A percentile compares a stretch with the other conserved stretches of the same genome.
These are phyloP conservation scores for Daboia siamensis DNA, from an alignment of 2,113 vertebrate genomes.

Conservation along the genomic window DNA sequence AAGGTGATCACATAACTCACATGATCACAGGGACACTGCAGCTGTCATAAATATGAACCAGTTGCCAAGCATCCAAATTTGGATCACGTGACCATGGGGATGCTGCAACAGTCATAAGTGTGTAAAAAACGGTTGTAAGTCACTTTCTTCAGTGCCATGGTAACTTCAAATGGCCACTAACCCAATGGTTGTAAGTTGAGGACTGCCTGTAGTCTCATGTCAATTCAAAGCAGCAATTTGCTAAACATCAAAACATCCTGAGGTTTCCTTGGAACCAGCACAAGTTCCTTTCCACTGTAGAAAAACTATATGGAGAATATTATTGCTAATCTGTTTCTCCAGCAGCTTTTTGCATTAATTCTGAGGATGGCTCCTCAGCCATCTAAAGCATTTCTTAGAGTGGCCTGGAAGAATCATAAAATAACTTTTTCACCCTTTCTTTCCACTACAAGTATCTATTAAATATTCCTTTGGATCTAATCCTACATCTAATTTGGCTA, in stretches of 20 bases:
- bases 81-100: neutral
- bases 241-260: neutral
- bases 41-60: neutral
- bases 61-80: neutral
- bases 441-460: neutral
- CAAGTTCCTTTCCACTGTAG: neutral
- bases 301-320: neutral
- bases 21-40: neutral
- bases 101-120: neutral
- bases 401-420: neutral
- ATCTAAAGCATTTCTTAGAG: neutral
- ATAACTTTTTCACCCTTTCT: neutral
- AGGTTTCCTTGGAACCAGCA: neutral
- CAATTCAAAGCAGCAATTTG: neutral
- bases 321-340: neutral
- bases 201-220: neutral
- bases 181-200: neutral
- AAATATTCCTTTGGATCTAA: neutral
- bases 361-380: neutral
- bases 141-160: neutral
- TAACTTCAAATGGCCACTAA: neutral
- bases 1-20: neutral
- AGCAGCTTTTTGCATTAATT: neutral
- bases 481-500: neutral
- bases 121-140: neutral